Evolutionary conservation across 92 coral and sea anemone genomes (phyloP).

Genomic region (Zoanthus solanderi): DNA sequence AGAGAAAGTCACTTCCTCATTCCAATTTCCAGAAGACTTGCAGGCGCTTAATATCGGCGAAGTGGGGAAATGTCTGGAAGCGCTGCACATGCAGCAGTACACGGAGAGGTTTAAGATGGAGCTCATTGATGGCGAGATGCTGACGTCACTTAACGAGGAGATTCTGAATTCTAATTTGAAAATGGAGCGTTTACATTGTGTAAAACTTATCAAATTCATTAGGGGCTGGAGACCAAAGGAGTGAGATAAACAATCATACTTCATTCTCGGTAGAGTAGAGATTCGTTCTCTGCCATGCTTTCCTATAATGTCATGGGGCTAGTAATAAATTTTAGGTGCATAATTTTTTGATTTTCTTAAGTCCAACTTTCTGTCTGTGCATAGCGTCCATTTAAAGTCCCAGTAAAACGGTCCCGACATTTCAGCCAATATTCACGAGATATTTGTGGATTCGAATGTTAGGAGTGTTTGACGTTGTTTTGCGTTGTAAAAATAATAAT

Average conservation of each 20-base stretch:
- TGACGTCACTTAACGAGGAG: conserved; percentile 48
- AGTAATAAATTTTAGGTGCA: too few relatives aligned
- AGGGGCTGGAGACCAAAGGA: conserved; percentile 65
- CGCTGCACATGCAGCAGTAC: conserved; percentile 55
- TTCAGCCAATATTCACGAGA: too few relatives aligned
- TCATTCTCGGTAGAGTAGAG: too few relatives aligned
- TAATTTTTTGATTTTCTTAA: too few relatives aligned
- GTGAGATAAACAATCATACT: not conserved
- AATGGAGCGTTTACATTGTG: conserved; percentile 54
- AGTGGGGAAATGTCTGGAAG: conserved; percentile 41
- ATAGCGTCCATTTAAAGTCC: too few relatives aligned
- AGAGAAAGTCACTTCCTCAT: not conserved
- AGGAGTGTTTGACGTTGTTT: too few relatives aligned
- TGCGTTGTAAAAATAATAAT: too few relatives aligned
- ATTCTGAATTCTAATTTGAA: conserved; percentile 49
- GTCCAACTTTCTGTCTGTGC: too few relatives aligned
- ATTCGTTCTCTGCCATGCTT: too few relatives aligned
- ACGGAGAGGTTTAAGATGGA: conserved; percentile 49
- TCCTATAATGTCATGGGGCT: too few relatives aligned
- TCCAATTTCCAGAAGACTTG: conserved; percentile 25
- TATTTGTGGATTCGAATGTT: too few relatives aligned
- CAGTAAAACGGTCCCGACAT: too few relatives aligned
- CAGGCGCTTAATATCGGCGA: conserved; percentile 21
- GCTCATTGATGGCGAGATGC: conserved; percentile 62
- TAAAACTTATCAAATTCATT: conserved; percentile 55